These are phyloP conservation scores for Oncorhynchus tshawytscha DNA, from an alignment of 2,113 vertebrate genomes.

Conservation along the genomic window DNA sequence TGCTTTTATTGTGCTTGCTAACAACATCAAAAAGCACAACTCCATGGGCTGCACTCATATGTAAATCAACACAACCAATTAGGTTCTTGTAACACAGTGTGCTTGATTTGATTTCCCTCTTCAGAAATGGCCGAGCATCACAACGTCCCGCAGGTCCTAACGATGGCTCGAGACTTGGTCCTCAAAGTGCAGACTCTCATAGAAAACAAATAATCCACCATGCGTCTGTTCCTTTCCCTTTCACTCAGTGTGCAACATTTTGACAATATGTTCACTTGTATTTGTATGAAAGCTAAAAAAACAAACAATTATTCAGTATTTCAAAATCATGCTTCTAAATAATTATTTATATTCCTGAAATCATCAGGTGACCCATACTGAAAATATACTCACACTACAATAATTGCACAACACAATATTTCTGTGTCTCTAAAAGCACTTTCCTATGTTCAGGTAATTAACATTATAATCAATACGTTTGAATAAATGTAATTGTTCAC, in stretches of 20 bases:
- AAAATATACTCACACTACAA: neutral
- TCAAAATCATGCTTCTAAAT: neutral
- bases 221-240: neutral
- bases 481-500: constrained; percentile 57
- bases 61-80: no score
- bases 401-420: constrained; percentile 38
- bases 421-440: constrained; percentile 36
- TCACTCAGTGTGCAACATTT: constrained; percentile 29
- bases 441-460: constrained; percentile 54
- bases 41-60: no score
- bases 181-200: constrained; percentile 97
- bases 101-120: constrained; percentile 15
- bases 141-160: constrained; percentile 86
- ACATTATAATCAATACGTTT: constrained; percentile 49
- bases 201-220: constrained; percentile 88
- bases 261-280: constrained; percentile 5
- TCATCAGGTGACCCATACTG: neutral
- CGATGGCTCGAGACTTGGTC: constrained; percentile 91
- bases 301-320: neutral
- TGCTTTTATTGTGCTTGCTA: neutral
- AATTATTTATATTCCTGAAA: neutral
- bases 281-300: constrained; percentile 2
- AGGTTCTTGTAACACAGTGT: neutral
- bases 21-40: no score
- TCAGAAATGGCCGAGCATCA: constrained; percentile 95